phyloP scores from a whole-genome alignment of 2,113 vertebrate species.

The Melanocharis versteri region DNA sequence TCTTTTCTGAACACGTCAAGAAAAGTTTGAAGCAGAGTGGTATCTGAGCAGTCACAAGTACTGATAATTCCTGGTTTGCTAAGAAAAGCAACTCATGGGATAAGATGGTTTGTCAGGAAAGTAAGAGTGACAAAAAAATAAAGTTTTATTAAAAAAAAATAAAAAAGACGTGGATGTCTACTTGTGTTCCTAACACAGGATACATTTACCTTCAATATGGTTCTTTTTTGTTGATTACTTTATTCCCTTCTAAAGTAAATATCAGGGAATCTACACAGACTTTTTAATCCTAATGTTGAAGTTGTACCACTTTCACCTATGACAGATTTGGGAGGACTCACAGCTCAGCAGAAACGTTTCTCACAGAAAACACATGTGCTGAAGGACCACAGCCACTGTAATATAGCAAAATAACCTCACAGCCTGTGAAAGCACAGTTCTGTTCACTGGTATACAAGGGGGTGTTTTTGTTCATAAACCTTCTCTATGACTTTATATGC shows the following conservation, averaged over 20 bases:
- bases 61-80: neutral
- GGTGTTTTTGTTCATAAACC: neutral
- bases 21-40: neutral
- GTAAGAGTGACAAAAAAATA: neutral
- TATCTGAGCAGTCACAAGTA: neutral
- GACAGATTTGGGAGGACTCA: neutral
- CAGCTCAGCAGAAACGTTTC: neutral
- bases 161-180: neutral
- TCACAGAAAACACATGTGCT: neutral
- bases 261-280: neutral
- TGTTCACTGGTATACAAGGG: neutral
- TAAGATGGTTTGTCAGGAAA: neutral
- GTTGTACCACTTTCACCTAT: neutral
- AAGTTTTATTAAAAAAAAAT: neutral
- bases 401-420: neutral
- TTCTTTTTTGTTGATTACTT: neutral
- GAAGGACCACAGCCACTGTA: accelerated
- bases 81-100: neutral
- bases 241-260: neutral
- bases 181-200: neutral
- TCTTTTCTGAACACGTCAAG: neutral
- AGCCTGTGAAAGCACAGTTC: neutral
- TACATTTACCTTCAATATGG: neutral
- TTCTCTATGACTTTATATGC: conserved; percentile 1
- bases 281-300: neutral